Base-by-base conservation (phyloP, 2,888 invertebrate species). In the Rhagophthalmus giganteus region DNA sequence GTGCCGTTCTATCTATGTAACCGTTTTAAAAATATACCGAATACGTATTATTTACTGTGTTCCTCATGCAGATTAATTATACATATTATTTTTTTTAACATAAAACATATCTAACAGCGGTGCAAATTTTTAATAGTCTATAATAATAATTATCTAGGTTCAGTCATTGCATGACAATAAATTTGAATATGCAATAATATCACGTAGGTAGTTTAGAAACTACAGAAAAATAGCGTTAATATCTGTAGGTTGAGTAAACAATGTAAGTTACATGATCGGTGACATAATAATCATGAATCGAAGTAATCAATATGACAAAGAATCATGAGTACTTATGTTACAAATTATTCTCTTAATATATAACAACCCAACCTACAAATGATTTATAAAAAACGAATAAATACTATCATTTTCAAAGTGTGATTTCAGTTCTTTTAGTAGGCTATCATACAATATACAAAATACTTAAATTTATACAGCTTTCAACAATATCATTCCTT, bases 391-490 rank as follows among this genome's bases (percentile, higher is more conserved):
- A 35, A 59, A 61, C 50, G 46, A 55, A 53, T 44, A 59, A 59
- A 63, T 61, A 60, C 59, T 58, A 58, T 63, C n/a, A 60, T 61
- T 41, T 64, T 61, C 64, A 65, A 64, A 65, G 62, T 65, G 63
- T 66, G 64, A 61, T 62, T 64, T 63, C 65, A 58, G 66, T 66
- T 56, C 41, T 49, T 58, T 41, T 54, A 64, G 62, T 67, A 68
- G 55, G 56, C 69, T 69, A 70, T 70, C 66, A 64, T 70, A 67
- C 68, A 66, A 68, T 68, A 70, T 70, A 72, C 68, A 72, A 71
- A 72, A 71, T 72, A 72, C 70, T 67, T 67, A 66, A 65, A 67
- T 68, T 67, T 67, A 61, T 65, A 65, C 63, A 60, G 64, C 60
- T 62, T 64, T 60, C 61, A 61, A 64, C 63, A 63, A 63, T 49